Conservation (phyloP, 2,797 vertebrate species). For the Margarornis squamiger region DNA sequence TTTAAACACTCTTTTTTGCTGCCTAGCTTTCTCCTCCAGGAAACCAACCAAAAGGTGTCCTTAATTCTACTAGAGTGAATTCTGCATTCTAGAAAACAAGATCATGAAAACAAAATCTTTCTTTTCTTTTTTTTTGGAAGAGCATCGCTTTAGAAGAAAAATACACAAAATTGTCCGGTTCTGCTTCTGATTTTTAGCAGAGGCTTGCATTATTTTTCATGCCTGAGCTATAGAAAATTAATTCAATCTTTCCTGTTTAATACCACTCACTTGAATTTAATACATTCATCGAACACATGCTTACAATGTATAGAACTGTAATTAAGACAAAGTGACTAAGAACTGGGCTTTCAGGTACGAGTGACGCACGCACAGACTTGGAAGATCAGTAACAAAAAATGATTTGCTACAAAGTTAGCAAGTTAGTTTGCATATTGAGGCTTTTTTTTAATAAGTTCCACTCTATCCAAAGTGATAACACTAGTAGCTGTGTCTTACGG, state of each 20-base stretch:
- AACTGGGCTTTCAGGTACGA: background rate
- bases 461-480: background rate
- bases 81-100: background rate
- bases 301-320: background rate
- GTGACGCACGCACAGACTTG: background rate
- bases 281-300: background rate
- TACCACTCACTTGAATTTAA: background rate
- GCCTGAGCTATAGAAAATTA: background rate
- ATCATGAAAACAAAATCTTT: background rate
- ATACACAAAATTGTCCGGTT: background rate
- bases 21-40: background rate
- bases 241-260: background rate
- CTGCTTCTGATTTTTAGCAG: background rate
- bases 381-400: background rate
- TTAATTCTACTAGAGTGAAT: background rate
- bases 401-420: background rate
- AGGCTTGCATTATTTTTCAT: background rate
- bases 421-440: background rate
- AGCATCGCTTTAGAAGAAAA: background rate
- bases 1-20: background rate
- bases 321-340: background rate
- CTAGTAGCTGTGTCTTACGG: background rate
- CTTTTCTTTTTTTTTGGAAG: background rate
- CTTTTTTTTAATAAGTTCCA: background rate
- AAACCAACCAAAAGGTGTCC: background rate